A percentile compares a stretch with the other conserved stretches of the same genome.
phyloP scores from a whole-genome alignment of 2,888 invertebrate species.

The Litoditis marina region DNA sequence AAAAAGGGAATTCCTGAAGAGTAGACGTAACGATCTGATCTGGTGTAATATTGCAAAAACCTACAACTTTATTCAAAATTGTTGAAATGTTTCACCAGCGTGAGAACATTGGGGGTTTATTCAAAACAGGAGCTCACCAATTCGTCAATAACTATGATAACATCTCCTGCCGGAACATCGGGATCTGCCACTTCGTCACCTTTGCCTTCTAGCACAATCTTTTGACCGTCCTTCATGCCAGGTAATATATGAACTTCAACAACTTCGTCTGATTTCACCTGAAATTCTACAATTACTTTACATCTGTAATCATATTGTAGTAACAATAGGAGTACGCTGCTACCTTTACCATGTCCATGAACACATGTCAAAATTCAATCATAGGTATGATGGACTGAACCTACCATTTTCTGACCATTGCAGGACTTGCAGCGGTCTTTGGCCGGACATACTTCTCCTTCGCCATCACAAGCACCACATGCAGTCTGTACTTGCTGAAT shows the following conservation, averaged over 20 bases:
- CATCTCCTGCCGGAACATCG: slow-evolving; percentile 86
- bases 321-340: too few species aligned
- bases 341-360: too few species aligned
- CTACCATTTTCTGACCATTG: slow-evolving; percentile 78
- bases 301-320: too few species aligned
- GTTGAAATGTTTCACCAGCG: too few species aligned
- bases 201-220: slow-evolving; percentile 82
- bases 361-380: too few species aligned
- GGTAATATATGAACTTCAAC: slow-evolving; percentile 89
- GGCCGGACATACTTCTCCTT: slow-evolving; percentile 70
- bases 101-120: not conserved
- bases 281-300: too few species aligned
- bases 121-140: slow-evolving; percentile 59
- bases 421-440: slow-evolving; percentile 92
- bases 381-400: too few species aligned
- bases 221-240: slow-evolving; percentile 91
- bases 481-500: slow-evolving; percentile 80
- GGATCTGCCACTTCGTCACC: slow-evolving; percentile 97
- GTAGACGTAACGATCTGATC: too few species aligned
- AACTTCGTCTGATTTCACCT: slow-evolving; percentile 81
- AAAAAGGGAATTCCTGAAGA: too few species aligned
- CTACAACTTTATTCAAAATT: too few species aligned
- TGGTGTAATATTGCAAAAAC: too few species aligned
- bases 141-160: slow-evolving; percentile 90
- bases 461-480: slow-evolving; percentile 76